Base-by-base conservation (phyloP, 1,140 invertebrate species). In the Formica exsecta region DNA sequence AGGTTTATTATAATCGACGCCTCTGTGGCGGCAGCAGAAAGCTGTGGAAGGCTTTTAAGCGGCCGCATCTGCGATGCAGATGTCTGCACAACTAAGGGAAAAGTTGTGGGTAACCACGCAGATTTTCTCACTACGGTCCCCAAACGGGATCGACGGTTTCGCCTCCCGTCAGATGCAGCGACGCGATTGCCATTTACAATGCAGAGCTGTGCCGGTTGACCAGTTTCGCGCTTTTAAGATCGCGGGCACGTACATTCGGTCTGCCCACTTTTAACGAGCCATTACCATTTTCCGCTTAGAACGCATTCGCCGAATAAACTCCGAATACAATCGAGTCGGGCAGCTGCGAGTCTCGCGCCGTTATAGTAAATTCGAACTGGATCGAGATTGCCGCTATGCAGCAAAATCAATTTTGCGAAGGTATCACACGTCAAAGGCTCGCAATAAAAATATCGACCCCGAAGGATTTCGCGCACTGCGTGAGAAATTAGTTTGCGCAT, bases 241-340 rank as follows among this genome's bases (percentile, higher is more conserved):
- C 48, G 64, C 57, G 32, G 48, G 19, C 61, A 36, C 70, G 59
- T 80, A 59, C 44, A 48, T 76, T 77, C 19, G 66, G 41, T 25
- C 48, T 41, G 25, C 32, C 41, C 41, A 9, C 76, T 64, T 80
- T 64, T 87, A 86, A 79, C 85, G 76, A 81, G 48, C 44, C 51
- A 85, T 90, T 85, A 85, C 88, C 76, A 87, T 90, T 87, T 64
- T 90, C 80, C 64, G 81, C 61, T 74, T 90, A 87, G 74, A 4
- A 70, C 81, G 48, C 48, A 32, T 32, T 76, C 54, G 48, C 65
- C 89, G 85, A 87, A 87, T 62, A 44, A 84, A 73, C 57, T 83
- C 19, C 38, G 32, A 19, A 51, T 51, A 51, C 48, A 19, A 22
- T 25, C 44, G 57, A 16, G 16, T 74, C 29, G 77, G 54, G 11